These are phyloP conservation scores for Phrynocephalus versicolor DNA, from an alignment of 2,113 vertebrate species.

Conservation along the genomic window DNA sequence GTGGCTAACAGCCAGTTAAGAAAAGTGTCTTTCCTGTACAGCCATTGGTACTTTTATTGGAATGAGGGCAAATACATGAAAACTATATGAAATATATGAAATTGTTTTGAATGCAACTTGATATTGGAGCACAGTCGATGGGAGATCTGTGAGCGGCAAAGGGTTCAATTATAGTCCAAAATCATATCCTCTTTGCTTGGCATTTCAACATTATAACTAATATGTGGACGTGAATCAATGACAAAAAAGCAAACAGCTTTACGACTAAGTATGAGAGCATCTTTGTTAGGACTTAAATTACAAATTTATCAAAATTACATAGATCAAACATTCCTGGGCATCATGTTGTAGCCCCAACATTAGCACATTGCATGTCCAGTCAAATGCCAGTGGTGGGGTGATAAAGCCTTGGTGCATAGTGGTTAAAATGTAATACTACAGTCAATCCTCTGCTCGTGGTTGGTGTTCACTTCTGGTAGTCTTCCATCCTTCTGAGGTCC, in stretches of 20 bases:
- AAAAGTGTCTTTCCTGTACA: not conserved
- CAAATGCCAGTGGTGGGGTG: not conserved
- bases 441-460: no score
- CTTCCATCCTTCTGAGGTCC: no score
- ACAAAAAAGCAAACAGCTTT: not conserved
- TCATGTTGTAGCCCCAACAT: not conserved
- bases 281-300: not conserved
- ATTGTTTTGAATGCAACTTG: not conserved
- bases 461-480: no score
- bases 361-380: not conserved
- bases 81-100: not conserved
- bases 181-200: not conserved
- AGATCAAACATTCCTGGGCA: not conserved
- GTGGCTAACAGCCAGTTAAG: accelerated
- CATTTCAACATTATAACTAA: not conserved
- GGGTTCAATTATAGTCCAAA: not conserved
- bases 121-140: not conserved
- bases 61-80: not conserved
- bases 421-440: no score
- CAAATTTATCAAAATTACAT: not conserved
- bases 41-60: accelerated
- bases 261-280: not conserved
- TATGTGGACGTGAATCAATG: not conserved
- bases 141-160: not conserved
- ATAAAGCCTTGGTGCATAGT: no score